Conservation (phyloP, 2,888 invertebrate species). For the Lobophora halterata region DNA sequence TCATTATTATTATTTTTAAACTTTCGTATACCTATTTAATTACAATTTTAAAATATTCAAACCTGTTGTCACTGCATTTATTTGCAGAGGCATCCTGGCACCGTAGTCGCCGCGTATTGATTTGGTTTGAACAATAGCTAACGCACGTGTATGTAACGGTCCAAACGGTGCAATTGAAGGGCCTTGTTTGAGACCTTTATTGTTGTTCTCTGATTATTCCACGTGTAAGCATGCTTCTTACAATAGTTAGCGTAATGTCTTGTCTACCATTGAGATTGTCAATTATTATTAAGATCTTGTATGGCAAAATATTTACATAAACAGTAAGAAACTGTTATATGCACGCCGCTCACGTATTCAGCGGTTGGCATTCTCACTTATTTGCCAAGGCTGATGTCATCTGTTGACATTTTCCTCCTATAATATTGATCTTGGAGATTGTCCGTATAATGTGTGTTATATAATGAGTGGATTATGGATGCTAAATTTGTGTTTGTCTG, state of each 20-base stretch:
- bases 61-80: too few species aligned
- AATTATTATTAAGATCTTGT: too few species aligned
- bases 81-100: too few species aligned
- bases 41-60: too few species aligned
- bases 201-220: conserved; percentile 1
- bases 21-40: too few species aligned
- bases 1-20: too few species aligned
- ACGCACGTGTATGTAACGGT: conserved; percentile 2
- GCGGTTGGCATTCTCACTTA: conserved; percentile 7
- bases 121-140: conserved; percentile 5
- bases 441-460: conserved; percentile 11
- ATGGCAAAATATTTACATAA: neutral
- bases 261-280: too few species aligned
- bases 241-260: conserved; percentile 6
- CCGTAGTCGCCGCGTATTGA: neutral
- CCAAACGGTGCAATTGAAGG: neutral
- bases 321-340: neutral
- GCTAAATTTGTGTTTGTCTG: conserved; percentile 7
- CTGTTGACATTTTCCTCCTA: conserved; percentile 31
- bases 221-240: conserved; percentile 11
- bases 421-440: conserved; percentile 24
- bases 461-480: conserved; percentile 1
- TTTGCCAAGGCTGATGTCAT: conserved; percentile 26
- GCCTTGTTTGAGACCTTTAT: conserved; percentile 1
- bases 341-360: conserved; percentile 1